Evolutionary conservation across 2,888 invertebrate species (phyloP), one percentile per base, ranked within the genome.

Genomic region (Ophioninae sp.): DNA sequence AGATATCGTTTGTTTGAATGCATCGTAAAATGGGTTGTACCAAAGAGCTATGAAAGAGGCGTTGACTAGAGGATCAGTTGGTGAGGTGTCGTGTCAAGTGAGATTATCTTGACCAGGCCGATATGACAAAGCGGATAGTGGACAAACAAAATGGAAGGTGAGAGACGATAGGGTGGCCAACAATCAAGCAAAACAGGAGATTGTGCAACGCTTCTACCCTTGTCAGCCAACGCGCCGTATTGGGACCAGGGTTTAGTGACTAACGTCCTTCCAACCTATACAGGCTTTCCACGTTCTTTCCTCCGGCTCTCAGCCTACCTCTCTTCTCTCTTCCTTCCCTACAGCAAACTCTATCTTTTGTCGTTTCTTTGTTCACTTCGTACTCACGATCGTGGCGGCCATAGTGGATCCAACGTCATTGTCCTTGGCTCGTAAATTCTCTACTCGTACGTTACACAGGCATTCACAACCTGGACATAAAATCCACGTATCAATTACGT

Each of bases 231-330:
- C 71, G 63, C 79, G 69, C 71, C 79, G 74, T 74, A 82, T 82
- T 79, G 79, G 79, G 82, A 79, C 82, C 44, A 71, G 73, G 75
- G 79, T 82, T 79, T 74, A 82, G 82, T 82, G 79, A 74, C 71
- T 82, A 75, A 71, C 82, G 74, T 69, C 73, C 64, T 79, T 75
- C 71, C 74, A 75, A 59, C 59, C 74, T 74, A 67, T 81, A 71
- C 78, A 61, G 74, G 71, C 64, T 78, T 74, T 74, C 74, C 37
- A 75, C 69, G 23, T 68, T 71, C 83, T 72, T 65, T 59, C 39
- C 39, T 72, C 59, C n/a, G 7, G 30, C 30, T 30, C 30, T 30
- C 30, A 30, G 30, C 30, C 30, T 30, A 2, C 3, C 23, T 73
- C 63, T 67, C 72, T 61, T n/a, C n/a, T 56, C 58, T 44, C 58